A percentile compares a stretch with the other conserved stretches of the same genome.
phyloP scores from a whole-genome alignment of 2,113 vertebrate species.

The Tiliqua scincoides region DNA sequence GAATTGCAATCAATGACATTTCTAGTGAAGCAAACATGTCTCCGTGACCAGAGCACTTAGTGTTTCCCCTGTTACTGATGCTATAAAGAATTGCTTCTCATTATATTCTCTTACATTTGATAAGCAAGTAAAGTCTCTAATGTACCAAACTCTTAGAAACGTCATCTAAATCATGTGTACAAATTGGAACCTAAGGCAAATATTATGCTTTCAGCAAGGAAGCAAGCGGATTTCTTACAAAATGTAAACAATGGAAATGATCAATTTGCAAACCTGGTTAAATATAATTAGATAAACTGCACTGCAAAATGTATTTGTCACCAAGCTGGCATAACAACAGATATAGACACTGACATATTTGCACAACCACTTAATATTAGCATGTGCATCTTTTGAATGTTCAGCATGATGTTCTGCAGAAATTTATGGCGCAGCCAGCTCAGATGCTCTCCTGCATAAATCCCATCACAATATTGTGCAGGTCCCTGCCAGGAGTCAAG shows the following conservation, averaged over 20 bases:
- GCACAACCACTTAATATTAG: not conserved
- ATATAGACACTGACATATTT: not conserved
- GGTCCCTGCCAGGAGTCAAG: not conserved
- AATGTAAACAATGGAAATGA: conserved; percentile 15
- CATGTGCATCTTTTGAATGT: not conserved
- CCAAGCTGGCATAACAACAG: conserved; percentile 2
- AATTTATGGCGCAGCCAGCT: not conserved
- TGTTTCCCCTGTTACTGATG: not conserved
- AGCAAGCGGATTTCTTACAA: conserved; percentile 1
- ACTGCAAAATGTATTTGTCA: not conserved
- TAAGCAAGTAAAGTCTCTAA: not conserved
- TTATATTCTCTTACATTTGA: not conserved
- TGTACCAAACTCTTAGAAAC: not conserved
- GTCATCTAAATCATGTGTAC: not conserved
- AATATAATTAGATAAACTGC: conserved; percentile 7
- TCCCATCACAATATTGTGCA: too few species aligned
- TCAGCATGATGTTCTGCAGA: not conserved
- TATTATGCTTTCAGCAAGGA: conserved; percentile 6
- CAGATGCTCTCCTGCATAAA: not conserved
- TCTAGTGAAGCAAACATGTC: not conserved
- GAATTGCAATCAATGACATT: not conserved
- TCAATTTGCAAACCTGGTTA: not conserved
- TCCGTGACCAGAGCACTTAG: not conserved
- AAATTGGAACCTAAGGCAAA: conserved; percentile 22
- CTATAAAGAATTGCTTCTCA: not conserved